Evolutionary conservation across 1,140 invertebrate species (phyloP), one percentile per base, ranked within the genome.

Genomic region (Ridgeia piscesae): DNA sequence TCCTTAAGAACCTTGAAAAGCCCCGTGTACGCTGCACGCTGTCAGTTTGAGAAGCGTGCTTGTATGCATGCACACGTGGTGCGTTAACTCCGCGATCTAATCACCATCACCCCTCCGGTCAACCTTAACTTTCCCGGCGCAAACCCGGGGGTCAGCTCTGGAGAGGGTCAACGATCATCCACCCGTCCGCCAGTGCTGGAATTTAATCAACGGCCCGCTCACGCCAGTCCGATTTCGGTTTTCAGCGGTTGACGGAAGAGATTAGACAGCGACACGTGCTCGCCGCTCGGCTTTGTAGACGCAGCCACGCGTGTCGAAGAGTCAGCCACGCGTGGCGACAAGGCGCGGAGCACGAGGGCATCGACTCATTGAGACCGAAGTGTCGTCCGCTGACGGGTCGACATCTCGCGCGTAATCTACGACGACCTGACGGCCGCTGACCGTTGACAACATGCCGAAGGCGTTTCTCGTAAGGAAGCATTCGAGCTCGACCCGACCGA

Each of bases 171-270:
- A 77, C 58, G 58, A 11, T 42, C 42, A 42, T 11, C 42, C 42
- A 42, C 42, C 4, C 42, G 42, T 6, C 58, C 58, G 27, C 11
- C 58, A 77, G 8, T 77, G 58, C 27, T 21, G 58, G 58, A 77
- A 77, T 77, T 77, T 77, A 77, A 77, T 77, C 58, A 77, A 77
- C 17, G 58, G 58, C 58, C 58, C 6, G 58, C 58, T n/a, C n/a
- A n/a, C n/a, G 17, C 58, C 58, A 77, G 27, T 77, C 58, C 58
- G 58, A 77, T 77, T 77, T 77, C 27, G 58, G 58, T 77, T 77
- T 77, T 77, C 58, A 77, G 58, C 42, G 58, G 58, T 77, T 77
- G 58, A 77, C 58, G 58, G 58, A 77, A 77, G 58, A 77, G 58
- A 77, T 77, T 77, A 77, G 58, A 77, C 14, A 17, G 58, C 2